Percentiles rank a stretch among this genome's conserved stretches.
These are phyloP conservation scores for Syngnathus scovelli DNA, from an alignment of 2,113 vertebrate genomes.

Conservation along the genomic window DNA sequence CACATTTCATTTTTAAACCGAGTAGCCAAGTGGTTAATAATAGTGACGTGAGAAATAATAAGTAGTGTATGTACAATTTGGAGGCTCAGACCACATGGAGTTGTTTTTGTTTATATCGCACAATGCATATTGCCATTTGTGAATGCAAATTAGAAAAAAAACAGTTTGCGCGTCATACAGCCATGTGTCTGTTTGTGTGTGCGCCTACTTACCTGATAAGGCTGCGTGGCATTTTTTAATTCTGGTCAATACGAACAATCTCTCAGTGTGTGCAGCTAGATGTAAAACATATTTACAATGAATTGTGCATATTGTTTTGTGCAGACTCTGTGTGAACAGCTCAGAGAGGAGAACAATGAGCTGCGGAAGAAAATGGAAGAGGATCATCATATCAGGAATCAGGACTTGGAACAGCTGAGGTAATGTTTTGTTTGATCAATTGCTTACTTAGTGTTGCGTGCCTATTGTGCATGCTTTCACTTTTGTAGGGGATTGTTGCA, in stretches of 20 bases:
- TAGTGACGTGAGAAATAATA: neutral
- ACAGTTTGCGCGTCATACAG: neutral
- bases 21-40: neutral
- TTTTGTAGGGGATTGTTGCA: constrained; percentile 21
- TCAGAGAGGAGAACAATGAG: constrained; percentile 90
- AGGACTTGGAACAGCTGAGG: constrained; percentile 86
- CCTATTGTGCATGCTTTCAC: constrained; percentile 33
- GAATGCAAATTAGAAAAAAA: neutral
- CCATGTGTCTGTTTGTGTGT: neutral
- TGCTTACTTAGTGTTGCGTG: neutral
- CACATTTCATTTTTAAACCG: neutral
- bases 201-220: neutral
- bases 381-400: constrained; percentile 88
- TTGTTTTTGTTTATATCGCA: neutral
- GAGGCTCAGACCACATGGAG: neutral
- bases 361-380: constrained; percentile 90
- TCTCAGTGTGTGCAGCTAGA: neutral
- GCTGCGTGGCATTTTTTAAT: neutral
- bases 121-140: neutral
- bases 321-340: constrained; percentile 90
- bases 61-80: neutral
- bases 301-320: neutral
- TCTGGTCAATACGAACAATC: neutral
- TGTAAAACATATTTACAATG: neutral
- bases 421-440: constrained; percentile 47